These are phyloP conservation scores for Nothobranchius kuhntae DNA, from an alignment of 2,113 vertebrate genomes.

Conservation along the genomic window DNA sequence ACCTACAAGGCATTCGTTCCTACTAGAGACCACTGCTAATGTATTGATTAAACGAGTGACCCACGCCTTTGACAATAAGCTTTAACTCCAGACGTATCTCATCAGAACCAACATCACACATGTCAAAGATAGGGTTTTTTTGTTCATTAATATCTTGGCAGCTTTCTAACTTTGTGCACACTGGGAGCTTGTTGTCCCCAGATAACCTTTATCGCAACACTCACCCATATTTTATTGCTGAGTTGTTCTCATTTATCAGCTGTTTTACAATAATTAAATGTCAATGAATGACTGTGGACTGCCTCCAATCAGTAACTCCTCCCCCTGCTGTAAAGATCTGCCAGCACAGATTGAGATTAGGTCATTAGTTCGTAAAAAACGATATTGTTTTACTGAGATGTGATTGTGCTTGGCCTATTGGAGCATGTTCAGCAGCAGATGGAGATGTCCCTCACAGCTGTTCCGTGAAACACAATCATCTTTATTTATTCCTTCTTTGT, in stretches of 20 bases:
- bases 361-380: neutral
- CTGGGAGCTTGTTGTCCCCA: conserved; percentile 23
- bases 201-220: conserved; percentile 31
- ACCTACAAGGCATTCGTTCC: too few relatives aligned
- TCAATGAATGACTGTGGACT: conserved; percentile 50
- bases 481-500: conserved; percentile 30
- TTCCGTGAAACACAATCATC: conserved; percentile 16
- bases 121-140: neutral
- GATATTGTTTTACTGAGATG: neutral
- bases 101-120: neutral
- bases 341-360: conserved; percentile 7
- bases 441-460: conserved; percentile 22
- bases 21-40: too few relatives aligned
- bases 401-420: neutral
- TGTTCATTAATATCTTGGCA: conserved; percentile 10
- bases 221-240: conserved; percentile 11
- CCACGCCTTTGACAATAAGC: too few relatives aligned
- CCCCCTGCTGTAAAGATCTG: conserved; percentile 2
- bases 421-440: neutral
- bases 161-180: conserved; percentile 27
- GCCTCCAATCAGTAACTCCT: neutral
- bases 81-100: too few relatives aligned
- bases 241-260: conserved; percentile 40
- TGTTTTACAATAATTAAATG: conserved; percentile 47
- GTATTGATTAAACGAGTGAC: too few relatives aligned